These are phyloP conservation scores for Dolichomitus sp. DNA, from an alignment of 2,888 invertebrate species.

Conservation along the genomic window DNA sequence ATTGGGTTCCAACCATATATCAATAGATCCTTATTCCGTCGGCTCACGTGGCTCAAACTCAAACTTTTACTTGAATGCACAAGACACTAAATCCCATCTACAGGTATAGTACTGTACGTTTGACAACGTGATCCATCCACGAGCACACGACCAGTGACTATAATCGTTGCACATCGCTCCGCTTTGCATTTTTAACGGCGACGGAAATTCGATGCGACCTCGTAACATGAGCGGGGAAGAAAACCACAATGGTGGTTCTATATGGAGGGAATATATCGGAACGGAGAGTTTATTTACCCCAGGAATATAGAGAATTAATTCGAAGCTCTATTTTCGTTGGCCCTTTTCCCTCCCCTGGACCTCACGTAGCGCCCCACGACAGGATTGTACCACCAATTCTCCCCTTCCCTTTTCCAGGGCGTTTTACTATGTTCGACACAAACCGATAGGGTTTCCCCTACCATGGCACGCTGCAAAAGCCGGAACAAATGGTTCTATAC, in stretches of 20 bases:
- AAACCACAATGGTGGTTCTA: slow-evolving; percentile 14
- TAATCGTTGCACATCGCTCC: slow-evolving; percentile 17
- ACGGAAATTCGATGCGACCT: slow-evolving; percentile 19
- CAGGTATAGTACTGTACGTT: not conserved
- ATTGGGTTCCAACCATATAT: not conserved
- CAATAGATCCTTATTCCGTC: not conserved
- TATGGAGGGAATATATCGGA: not conserved
- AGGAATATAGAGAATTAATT: not conserved
- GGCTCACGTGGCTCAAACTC: not conserved
- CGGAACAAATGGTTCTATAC: slow-evolving; percentile 57
- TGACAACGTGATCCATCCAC: not conserved
- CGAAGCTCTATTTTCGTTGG: not conserved
- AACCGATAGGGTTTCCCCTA: not conserved
- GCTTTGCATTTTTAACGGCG: slow-evolving; percentile 16
- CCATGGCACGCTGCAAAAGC: slow-evolving; percentile 10
- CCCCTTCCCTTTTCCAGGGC: not conserved
- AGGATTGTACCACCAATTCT: too few relatives aligned
- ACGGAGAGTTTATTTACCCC: not conserved
- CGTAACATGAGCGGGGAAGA: not conserved
- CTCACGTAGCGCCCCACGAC: too few relatives aligned
- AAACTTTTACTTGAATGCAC: not conserved
- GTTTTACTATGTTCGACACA: not conserved
- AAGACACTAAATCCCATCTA: not conserved
- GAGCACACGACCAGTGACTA: not conserved
- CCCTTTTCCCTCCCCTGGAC: too few relatives aligned